Base-by-base conservation (phyloP, 2,888 invertebrate genomes). In the Cotesia congregata region DNA sequence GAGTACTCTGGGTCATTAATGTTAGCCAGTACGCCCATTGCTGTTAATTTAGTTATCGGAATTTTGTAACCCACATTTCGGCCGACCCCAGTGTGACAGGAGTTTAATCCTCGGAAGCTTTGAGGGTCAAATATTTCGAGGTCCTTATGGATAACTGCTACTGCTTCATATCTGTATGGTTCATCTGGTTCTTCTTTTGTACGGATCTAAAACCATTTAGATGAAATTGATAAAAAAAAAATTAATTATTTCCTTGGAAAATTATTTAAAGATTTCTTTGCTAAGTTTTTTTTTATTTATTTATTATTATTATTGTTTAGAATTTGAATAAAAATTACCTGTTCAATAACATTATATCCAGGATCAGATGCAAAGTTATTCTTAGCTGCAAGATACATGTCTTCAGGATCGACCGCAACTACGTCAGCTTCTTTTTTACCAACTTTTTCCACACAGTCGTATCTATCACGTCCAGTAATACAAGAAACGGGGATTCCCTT, bases 61-160 rank as follows among this genome's bases (percentile, higher is more conserved):
- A 95, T 94, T 91, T 96, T 95, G 91, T 96, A 97, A 38, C 97
- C 97, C 6, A 96, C 96, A 85, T 96, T 96, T 80, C 96, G 93
- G 74, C 96, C 96, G 78, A 96, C 93, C 9, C 96, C 96, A 1
- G 97, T 96, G 87, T 97, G 96, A 84, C 97, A 97, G 0, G 96
- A 96, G 83, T 94, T 95, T 70, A 94, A 91, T 0, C 95, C 95
- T 80, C 92, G 92, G 74, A 97, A 90, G 73, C 93, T 94, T 81
- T 93, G 91, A 74, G 96, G 89, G 75, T 91, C 92, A 82, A 91
- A 91, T 77, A 96, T 92, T 1, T 93, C 90, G n/a, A 95, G 90
- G 80, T 94, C 92, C 84, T 95, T 95, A 88, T 94, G 94, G 0
- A 96, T 92, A 38, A 96, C 93, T 50, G 95, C 95, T 0, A 96